Conservation (phyloP, 2,888 invertebrate genomes). For the Lamellibrachia satsuma region DNA sequence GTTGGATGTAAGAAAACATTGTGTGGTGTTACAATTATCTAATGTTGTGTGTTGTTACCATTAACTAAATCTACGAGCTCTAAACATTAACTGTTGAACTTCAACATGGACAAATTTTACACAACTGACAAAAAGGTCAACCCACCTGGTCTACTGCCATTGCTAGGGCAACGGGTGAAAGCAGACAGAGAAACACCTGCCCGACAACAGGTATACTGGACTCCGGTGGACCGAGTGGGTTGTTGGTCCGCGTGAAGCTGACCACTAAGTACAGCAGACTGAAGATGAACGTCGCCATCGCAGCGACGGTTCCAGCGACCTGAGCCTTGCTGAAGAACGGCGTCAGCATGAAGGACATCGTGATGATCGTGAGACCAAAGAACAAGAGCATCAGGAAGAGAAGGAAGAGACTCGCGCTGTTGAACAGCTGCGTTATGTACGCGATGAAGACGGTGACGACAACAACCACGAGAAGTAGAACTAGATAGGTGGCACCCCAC, state of each 20-base stretch:
- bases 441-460: conserved; percentile 68
- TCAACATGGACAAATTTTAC: neutral
- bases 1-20: neutral
- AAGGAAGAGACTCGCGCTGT: conserved; percentile 80
- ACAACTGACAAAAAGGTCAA: neutral
- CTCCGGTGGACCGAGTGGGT: conserved; percentile 35
- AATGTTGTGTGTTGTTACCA: no score
- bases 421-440: conserved; percentile 76
- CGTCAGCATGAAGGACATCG: conserved; percentile 84
- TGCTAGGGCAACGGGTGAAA: conserved; percentile 84
- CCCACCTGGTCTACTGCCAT: conserved; percentile 84
- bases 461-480: conserved; percentile 77
- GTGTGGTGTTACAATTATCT: neutral
- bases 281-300: conserved; percentile 80
- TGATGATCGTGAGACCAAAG: conserved; percentile 83
- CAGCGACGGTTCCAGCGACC: conserved; percentile 79
- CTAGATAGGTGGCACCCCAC: conserved; percentile 82
- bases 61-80: neutral
- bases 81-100: neutral
- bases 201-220: conserved; percentile 70
- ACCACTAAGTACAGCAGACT: conserved; percentile 84
- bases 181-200: conserved; percentile 81
- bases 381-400: conserved; percentile 81
- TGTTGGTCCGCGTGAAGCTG: conserved; percentile 74
- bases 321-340: conserved; percentile 82